These are phyloP conservation scores for Napeogenes inachia DNA, from an alignment of 2,888 invertebrate genomes.

Conservation along the genomic window DNA sequence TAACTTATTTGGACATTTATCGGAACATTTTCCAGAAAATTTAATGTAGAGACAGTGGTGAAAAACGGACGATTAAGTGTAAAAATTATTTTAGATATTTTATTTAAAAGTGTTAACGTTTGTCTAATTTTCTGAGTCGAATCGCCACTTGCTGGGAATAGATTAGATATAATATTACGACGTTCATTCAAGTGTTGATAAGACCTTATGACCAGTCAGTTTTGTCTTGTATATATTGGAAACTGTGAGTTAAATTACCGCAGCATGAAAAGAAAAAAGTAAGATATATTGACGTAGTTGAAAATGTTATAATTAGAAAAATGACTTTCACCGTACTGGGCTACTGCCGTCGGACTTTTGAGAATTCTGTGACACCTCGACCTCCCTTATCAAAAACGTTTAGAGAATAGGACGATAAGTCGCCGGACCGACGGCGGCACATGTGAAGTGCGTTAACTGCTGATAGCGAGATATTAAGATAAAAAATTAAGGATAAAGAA, in stretches of 20 bases:
- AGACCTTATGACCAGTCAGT: slow-evolving; percentile 63
- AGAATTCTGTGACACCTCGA: slow-evolving; percentile 56
- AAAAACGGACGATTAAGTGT: slow-evolving; percentile 25
- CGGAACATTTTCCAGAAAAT: slow-evolving; percentile 23
- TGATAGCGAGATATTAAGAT: slow-evolving; percentile 62
- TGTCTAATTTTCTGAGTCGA: slow-evolving; percentile 46
- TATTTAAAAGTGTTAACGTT: slow-evolving; percentile 25
- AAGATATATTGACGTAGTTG: slow-evolving; percentile 31
- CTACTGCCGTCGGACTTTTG: slow-evolving; percentile 64
- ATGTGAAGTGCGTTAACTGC: slow-evolving; percentile 69
- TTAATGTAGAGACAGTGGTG: slow-evolving; percentile 45
- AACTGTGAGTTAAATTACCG: slow-evolving; percentile 47
- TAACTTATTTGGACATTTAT: slow-evolving; percentile 35
- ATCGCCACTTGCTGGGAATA: slow-evolving; percentile 66
- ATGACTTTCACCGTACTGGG: slow-evolving; percentile 52
- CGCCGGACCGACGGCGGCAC: slow-evolving; percentile 72
- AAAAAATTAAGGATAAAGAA: slow-evolving; percentile 66
- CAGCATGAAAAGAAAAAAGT: slow-evolving; percentile 75
- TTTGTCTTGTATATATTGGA: slow-evolving; percentile 57
- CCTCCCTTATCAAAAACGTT: slow-evolving; percentile 62
- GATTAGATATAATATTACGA: slow-evolving; percentile 71
- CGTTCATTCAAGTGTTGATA: slow-evolving; percentile 70
- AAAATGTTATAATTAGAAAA: slow-evolving; percentile 31
- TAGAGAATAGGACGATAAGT: slow-evolving; percentile 64
- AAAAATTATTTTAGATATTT: slow-evolving; percentile 17